phyloP scores from a whole-genome alignment of 2,797 vertebrate genomes.

The Lagorchestes hirsutus region DNA sequence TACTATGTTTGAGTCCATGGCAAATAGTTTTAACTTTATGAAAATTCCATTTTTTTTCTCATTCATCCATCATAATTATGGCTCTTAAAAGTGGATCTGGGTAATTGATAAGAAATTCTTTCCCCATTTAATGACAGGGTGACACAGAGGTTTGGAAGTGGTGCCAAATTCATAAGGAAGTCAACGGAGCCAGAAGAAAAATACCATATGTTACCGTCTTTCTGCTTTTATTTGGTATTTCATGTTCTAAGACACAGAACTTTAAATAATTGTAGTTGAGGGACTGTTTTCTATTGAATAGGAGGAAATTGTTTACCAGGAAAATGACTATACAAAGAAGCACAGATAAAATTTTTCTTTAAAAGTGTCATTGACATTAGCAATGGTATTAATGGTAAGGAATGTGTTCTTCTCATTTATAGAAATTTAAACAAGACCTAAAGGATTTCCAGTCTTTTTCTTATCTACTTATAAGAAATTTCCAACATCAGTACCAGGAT shows the following conservation, averaged over 20 bases:
- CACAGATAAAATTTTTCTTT: accelerated
- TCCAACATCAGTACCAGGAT: constrained; percentile 84
- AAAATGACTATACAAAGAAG: background rate
- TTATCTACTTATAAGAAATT: constrained; percentile 84
- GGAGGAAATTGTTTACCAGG: background rate
- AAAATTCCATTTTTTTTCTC: background rate
- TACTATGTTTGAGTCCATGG: accelerated
- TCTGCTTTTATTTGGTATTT: accelerated
- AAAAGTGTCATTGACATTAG: background rate
- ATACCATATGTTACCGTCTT: accelerated
- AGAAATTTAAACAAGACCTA: constrained; percentile 88
- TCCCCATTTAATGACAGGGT: background rate
- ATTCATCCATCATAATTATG: background rate
- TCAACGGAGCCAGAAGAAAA: background rate
- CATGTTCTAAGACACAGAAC: background rate
- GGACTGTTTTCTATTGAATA: background rate
- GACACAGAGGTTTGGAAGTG: background rate
- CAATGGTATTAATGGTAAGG: background rate
- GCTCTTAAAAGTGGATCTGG: constrained; percentile 33
- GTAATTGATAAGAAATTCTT: background rate
- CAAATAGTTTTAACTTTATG: background rate
- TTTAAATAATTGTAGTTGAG: background rate
- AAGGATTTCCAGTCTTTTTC: constrained; percentile 85
- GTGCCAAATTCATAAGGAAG: background rate
- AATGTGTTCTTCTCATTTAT: background rate